Base-by-base conservation (phyloP, 2,888 invertebrate genomes). In the Stenichneumon culpator region DNA sequence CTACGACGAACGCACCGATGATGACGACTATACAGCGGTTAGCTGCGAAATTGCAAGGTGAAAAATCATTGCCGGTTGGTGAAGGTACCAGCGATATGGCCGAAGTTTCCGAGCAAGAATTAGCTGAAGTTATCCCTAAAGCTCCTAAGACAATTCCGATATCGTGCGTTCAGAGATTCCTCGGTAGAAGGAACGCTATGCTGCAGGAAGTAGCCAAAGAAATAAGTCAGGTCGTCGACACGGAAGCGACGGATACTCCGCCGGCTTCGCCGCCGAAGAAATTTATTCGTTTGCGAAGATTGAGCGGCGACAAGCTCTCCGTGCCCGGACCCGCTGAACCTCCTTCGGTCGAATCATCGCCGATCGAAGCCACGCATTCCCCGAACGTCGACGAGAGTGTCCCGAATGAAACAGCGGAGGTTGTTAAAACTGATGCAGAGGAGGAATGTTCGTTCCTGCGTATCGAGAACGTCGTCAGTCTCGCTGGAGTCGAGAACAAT, bases 401-500 rank as follows among this genome's bases (percentile, higher is more conserved):
- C 36, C 39, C 86, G 2, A 79, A 70, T 2, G 25, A 28, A 2
- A 3, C 75, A 0, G 47, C 50, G 14, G 87, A 86, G 32, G n/a
- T 81, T 44, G 32, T 79, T 32, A 87, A 88, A n/a, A 67, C 87
- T 3, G 87, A 90, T 7, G 82, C 77, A 4, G 90, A 91, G 16
- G 92, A 92, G 22, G 89, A 89, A n/a, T 90, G 91, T 54, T 92
- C 93, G 4, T 93, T 93, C 72, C 84, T 94, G 22, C 92, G 94
- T 82, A 96, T 96, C 63, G 95, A 95, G 88, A 95, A 94, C 86
- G 95, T 96, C 7, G 93, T 95, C 3, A 96, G 96, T 88, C 94
- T 96, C 1, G 95, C 95, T 32, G 89, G 84, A 63, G n/a, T 75
- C 14, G 88, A 89, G 0, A 84, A 47, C n/a, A 87, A 86, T 63